Conservation (phyloP, 2,797 vertebrate species). For the Meriones psammophilus region DNA sequence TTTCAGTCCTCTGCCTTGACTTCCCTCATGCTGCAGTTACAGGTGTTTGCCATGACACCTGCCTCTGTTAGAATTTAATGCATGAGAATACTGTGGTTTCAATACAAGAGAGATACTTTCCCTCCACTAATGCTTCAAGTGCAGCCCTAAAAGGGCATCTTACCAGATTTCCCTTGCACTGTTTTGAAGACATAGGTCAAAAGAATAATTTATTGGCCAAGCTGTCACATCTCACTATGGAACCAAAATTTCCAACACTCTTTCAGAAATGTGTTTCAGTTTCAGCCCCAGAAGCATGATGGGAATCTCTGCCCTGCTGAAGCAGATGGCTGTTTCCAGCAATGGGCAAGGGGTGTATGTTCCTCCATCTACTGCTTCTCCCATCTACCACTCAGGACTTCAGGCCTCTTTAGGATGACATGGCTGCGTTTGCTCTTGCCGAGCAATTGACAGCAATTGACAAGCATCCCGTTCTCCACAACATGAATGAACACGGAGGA, state of each 20-base stretch:
- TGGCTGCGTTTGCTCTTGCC: not conserved
- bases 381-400: not conserved
- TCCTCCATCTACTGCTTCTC: not conserved
- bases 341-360: not conserved
- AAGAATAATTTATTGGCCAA: not conserved
- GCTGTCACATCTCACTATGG: not conserved
- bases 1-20: not conserved
- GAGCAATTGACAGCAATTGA: not conserved
- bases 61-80: not conserved
- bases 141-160: not conserved
- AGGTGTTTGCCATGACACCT: not conserved
- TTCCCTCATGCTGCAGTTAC: not conserved
- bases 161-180: not conserved
- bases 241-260: not conserved
- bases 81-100: not conserved
- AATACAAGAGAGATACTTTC: not conserved
- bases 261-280: conserved; percentile 25
- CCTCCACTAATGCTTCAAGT: not conserved
- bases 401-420: not conserved
- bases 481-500: not conserved
- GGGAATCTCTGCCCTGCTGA: not conserved
- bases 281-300: not conserved
- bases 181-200: not conserved
- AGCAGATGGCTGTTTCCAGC: not conserved
- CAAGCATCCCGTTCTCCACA: not conserved